These are phyloP conservation scores for Drosophila insularis DNA, from an alignment of 1,140 invertebrate species.

Conservation along the genomic window DNA sequence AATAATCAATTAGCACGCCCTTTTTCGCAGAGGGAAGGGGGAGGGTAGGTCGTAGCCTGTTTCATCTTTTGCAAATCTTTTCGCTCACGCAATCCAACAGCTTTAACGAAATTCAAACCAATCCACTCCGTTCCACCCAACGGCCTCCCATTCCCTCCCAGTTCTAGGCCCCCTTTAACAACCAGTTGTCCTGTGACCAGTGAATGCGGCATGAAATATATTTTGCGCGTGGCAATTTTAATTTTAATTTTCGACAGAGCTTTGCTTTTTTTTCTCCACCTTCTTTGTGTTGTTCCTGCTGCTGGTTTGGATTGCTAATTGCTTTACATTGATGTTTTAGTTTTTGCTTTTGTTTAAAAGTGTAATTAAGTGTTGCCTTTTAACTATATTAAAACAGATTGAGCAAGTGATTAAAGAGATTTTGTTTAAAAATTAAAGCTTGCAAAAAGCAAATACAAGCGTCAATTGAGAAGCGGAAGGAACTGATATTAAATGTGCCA, in stretches of 20 bases:
- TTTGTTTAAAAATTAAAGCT: background rate
- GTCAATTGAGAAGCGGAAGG: too few species aligned
- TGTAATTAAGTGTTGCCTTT: slow-evolving; percentile 47
- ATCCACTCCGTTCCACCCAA: too few species aligned
- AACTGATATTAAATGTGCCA: too few species aligned
- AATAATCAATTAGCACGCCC: slow-evolving; percentile 52
- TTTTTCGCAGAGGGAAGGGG: background rate
- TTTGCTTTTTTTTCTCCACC: background rate
- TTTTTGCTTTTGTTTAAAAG: slow-evolving; percentile 17
- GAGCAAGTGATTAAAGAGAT: background rate
- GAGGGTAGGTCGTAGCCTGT: background rate
- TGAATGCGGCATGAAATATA: slow-evolving; percentile 31
- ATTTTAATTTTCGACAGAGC: slow-evolving; percentile 44
- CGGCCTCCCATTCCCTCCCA: background rate
- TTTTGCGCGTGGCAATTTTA: slow-evolving; percentile 52
- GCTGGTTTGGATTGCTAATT: slow-evolving; percentile 32
- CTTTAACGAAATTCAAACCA: background rate
- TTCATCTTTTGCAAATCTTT: slow-evolving; percentile 33
- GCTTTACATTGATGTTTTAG: slow-evolving; percentile 28
- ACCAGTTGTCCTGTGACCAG: background rate
- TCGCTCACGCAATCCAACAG: slow-evolving; percentile 19
- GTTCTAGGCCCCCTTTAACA: background rate
- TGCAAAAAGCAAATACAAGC: background rate
- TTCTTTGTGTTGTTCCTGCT: background rate
- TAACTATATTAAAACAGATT: slow-evolving; percentile 41